phyloP scores from a whole-genome alignment of 2,797 vertebrate species.

The Eulemur rubriventer region DNA sequence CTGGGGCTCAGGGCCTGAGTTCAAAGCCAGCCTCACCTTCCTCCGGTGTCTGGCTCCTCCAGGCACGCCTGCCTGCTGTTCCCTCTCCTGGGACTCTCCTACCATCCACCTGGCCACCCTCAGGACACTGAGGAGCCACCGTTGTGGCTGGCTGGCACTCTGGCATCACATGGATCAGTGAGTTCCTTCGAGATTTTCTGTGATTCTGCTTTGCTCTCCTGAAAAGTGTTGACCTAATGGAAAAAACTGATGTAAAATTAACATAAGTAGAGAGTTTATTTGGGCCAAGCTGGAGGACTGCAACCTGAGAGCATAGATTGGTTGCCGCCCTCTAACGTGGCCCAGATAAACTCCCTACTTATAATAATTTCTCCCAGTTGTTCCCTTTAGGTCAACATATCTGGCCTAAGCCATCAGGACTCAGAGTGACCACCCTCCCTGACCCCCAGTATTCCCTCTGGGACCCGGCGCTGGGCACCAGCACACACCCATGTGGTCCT shows the following conservation, averaged over 20 bases:
- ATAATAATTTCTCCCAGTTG: neutral
- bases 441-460: neutral
- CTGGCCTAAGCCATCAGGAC: neutral
- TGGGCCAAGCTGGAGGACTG: too few species aligned
- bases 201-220: neutral
- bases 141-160: neutral
- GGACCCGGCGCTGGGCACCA: neutral
- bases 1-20: neutral
- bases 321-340: neutral
- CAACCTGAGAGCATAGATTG: too few species aligned
- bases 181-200: neutral
- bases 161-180: too few species aligned
- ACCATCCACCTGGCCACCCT: neutral
- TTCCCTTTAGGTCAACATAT: neutral
- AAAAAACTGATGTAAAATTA: neutral
- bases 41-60: neutral
- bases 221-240: neutral
- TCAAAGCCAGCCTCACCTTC: too few species aligned
- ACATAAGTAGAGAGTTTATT: neutral
- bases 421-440: neutral
- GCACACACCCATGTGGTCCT: neutral
- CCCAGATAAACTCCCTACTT: neutral
- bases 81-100: neutral
- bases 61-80: neutral
- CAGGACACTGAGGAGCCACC: neutral